These are phyloP conservation scores for Eulemur coronatus DNA, from an alignment of 2,797 vertebrate species.

Conservation along the genomic window DNA sequence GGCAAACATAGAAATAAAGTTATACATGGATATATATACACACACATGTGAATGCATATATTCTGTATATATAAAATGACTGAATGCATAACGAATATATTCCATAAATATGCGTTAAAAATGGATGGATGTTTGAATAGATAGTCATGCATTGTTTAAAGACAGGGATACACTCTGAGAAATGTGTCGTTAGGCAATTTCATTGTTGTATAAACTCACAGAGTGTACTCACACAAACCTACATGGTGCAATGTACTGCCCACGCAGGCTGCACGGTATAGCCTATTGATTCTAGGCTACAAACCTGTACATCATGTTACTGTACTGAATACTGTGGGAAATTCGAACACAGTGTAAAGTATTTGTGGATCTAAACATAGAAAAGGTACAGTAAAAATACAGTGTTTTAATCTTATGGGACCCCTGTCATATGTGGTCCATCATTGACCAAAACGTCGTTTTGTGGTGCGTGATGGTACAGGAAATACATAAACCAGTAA, in stretches of 20 bases:
- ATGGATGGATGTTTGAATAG: background rate
- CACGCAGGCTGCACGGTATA: too few species aligned
- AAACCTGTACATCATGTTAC: background rate
- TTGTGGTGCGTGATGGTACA: background rate
- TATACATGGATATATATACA: too few species aligned
- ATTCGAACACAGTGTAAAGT: background rate
- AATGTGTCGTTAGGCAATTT: background rate
- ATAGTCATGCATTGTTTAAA: background rate
- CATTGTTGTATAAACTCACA: background rate
- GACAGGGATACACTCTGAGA: background rate
- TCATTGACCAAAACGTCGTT: background rate
- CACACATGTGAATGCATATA: rapidly evolving
- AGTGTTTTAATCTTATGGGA: background rate
- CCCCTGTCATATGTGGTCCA: background rate
- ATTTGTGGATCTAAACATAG: background rate
- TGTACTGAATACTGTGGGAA: background rate
- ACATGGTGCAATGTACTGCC: too few species aligned
- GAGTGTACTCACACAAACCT: background rate
- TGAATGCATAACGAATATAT: too few species aligned
- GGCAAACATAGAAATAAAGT: background rate
- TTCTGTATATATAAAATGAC: background rate
- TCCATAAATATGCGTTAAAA: too few species aligned
- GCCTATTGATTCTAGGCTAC: background rate
- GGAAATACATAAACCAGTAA: background rate
- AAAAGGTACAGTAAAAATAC: background rate